Evolutionary conservation across 2,888 invertebrate genomes (phyloP).

Genomic region (Sussaba pulchella): DNA sequence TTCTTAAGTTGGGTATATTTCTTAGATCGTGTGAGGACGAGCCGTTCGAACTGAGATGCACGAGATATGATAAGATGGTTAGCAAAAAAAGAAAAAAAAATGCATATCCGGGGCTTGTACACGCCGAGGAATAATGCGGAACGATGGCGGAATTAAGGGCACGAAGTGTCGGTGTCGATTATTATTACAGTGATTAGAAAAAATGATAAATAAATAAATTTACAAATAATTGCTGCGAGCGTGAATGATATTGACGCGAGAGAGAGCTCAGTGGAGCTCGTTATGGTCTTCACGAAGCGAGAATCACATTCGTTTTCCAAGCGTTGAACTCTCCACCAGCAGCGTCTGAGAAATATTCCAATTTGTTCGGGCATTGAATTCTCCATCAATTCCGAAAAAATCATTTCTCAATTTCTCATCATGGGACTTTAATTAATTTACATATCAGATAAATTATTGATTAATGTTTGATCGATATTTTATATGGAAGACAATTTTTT

Average conservation of each 20-base stretch:
- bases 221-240: too few relatives aligned
- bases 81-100: slow-evolving; percentile 22
- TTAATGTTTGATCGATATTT: too few relatives aligned
- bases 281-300: not conserved
- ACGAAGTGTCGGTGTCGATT: slow-evolving; percentile 52
- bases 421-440: too few relatives aligned
- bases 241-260: slow-evolving; percentile 30
- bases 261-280: slow-evolving; percentile 9
- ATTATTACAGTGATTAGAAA: slow-evolving; percentile 61
- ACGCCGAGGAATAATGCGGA: slow-evolving; percentile 42
- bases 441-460: too few relatives aligned
- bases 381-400: not conserved
- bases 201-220: too few relatives aligned
- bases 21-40: slow-evolving; percentile 16
- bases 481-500: too few relatives aligned
- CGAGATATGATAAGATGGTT: slow-evolving; percentile 20
- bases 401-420: not conserved
- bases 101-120: too few relatives aligned
- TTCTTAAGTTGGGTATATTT: slow-evolving; percentile 26
- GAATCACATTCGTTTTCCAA: not conserved
- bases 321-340: slow-evolving; percentile 37
- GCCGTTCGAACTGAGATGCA: slow-evolving; percentile 48
- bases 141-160: slow-evolving; percentile 55
- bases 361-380: slow-evolving; percentile 55
- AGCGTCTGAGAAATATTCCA: not conserved